Base-by-base conservation (phyloP, 2,113 vertebrate genomes). In the Bambusicola thoracicus region DNA sequence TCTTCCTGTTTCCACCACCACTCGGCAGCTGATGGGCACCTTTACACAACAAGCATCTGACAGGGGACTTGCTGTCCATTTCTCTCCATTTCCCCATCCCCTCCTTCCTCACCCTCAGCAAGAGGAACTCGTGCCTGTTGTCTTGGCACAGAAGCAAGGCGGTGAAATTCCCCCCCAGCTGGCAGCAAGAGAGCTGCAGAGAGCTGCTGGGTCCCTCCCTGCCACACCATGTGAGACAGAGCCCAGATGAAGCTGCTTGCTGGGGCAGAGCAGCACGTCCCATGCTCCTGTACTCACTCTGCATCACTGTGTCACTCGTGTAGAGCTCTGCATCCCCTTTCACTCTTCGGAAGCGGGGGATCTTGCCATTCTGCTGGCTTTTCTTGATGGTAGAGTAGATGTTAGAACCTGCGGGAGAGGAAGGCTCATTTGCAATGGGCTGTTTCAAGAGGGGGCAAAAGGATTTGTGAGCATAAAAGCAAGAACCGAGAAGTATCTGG, bases 341-440 rank as follows among this genome's bases (percentile, higher is more conserved):
- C 6, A 98, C 97, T 4, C 97, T 97, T 9, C 98, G 98, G 75
- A 98, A 98, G 0, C 98, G 96, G 8, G 97, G 97, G 41, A 97
- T 97, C 83, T 97, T 97, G 53, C 97, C 98, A 0, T 98, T 98
- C 88, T 97, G 96, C 51, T 97, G 97, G 67, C 97, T 97, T 92
- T 97, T 98, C 96, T 93, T 97, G 94, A 98, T 97, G 38, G 98
- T 98, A 38, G 98, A 98, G 78, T 98, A 98, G n/a, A 98, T 97
- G 58, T 97, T 93, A 0, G 95, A 87, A 55, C 96, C 98, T 98
- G 89, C 0, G 14, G 80, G 44, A 25, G 1, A 13, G 27, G 49
- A 10, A 66, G 27, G 30, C 27, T 36, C 34, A 2, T 62, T 80
- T 46, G 16, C 53, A 41, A 44, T 0, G 0, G 29, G 11, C 46